Conservation (phyloP, 2,797 vertebrate species). For the Chrosomus eos region DNA sequence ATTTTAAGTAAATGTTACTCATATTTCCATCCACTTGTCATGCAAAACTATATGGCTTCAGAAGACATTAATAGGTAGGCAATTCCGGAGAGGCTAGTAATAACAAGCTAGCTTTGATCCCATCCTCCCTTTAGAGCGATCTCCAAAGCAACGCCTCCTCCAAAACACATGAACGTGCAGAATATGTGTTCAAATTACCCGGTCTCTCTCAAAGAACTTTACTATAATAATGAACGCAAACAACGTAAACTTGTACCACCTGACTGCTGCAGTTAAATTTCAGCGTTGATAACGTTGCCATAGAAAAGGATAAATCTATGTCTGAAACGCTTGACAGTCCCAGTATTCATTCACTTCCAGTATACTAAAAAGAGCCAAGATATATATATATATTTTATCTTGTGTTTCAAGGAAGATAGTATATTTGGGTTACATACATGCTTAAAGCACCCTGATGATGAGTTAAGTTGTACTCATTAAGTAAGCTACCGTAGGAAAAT, state of each 20-base stretch:
- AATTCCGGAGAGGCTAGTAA: not conserved
- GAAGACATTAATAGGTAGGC: not conserved
- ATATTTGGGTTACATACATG: not conserved
- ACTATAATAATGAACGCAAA: too few relatives aligned
- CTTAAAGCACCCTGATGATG: not conserved
- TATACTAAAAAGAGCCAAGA: not conserved
- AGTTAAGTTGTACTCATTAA: not conserved
- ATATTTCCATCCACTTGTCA: not conserved
- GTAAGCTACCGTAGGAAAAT: not conserved
- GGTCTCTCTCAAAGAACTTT: too few relatives aligned
- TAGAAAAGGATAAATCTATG: too few relatives aligned
- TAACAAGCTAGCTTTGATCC: not conserved
- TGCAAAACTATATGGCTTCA: not conserved
- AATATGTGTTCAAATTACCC: too few relatives aligned
- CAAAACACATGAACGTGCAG: too few relatives aligned
- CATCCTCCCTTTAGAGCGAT: not conserved
- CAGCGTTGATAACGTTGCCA: too few relatives aligned
- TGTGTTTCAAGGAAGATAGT: not conserved
- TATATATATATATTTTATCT: not conserved
- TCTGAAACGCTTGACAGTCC: too few relatives aligned
- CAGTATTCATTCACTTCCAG: not conserved
- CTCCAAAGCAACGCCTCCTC: not conserved
- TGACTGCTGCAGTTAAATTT: too few relatives aligned
- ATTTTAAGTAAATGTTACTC: not conserved
- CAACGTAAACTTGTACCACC: too few relatives aligned